These are phyloP conservation scores for Pangasius djambal DNA, from an alignment of 2,797 vertebrate species.

Conservation along the genomic window DNA sequence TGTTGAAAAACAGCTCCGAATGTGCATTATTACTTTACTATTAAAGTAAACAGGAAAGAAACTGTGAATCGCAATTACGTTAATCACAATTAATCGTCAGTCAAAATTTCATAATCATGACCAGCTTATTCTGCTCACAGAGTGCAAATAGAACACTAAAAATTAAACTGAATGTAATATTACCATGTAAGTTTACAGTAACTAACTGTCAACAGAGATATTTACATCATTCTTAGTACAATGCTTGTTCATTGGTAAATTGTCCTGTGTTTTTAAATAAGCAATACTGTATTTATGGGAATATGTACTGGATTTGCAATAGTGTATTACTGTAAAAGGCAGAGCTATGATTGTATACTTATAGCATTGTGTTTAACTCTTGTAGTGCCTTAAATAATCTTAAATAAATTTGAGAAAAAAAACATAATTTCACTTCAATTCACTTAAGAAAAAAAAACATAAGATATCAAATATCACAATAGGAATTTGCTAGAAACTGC, in stretches of 20 bases:
- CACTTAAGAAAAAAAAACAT: not conserved
- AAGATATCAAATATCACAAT: not conserved
- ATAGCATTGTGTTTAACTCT: not conserved
- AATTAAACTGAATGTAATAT: not conserved
- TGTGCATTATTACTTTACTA: too few relatives aligned
- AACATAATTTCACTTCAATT: not conserved
- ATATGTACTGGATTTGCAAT: too few relatives aligned
- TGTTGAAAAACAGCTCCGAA: too few relatives aligned
- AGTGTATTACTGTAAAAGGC: not conserved
- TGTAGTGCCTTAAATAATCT: not conserved
- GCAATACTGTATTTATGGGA: not conserved
- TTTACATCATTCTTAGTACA: not conserved
- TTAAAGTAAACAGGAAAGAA: too few relatives aligned
- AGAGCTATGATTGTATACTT: not conserved
- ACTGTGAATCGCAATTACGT: not conserved
- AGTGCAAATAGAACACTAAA: not conserved
- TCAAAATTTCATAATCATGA: not conserved
- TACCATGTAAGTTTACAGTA: not conserved
- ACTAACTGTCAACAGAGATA: not conserved
- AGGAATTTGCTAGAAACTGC: not conserved
- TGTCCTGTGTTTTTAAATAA: not conserved
- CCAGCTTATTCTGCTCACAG: not conserved
- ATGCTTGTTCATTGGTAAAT: not conserved
- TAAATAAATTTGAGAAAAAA: not conserved
- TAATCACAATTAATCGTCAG: not conserved